phyloP scores from a whole-genome alignment of 2,888 invertebrate genomes.

The Plemyria rubiginata region DNA sequence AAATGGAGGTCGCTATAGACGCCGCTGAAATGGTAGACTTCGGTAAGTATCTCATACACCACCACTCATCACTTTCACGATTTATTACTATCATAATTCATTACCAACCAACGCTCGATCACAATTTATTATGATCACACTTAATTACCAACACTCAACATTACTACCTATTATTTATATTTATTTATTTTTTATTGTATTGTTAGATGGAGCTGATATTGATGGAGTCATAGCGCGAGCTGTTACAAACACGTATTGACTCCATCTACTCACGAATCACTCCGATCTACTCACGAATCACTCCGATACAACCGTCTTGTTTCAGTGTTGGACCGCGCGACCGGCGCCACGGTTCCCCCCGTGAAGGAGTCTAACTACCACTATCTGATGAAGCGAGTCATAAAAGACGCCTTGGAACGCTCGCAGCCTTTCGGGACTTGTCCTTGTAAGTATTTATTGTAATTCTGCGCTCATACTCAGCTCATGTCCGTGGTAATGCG shows the following conservation, averaged over 20 bases:
- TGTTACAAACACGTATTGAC: too few relatives aligned
- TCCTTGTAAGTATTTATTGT: conserved; percentile 50
- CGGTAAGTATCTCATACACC: conserved; percentile 41
- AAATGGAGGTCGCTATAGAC: conserved; percentile 54
- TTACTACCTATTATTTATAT: too few relatives aligned
- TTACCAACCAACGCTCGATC: background rate
- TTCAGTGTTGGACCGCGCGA: conserved; percentile 58
- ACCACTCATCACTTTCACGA: background rate
- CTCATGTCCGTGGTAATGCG: too few relatives aligned
- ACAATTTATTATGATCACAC: too few relatives aligned
- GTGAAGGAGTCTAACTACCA: conserved; percentile 42
- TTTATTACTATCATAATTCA: background rate
- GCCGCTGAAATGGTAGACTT: conserved; percentile 48
- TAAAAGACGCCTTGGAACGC: conserved; percentile 55
- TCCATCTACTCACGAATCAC: too few relatives aligned
- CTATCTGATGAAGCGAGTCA: conserved; percentile 48
- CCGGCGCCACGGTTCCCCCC: conserved; percentile 45
- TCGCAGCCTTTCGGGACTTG: conserved; percentile 37
- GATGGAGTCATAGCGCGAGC: too few relatives aligned
- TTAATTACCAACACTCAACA: too few relatives aligned
- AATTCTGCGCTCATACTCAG: too few relatives aligned
- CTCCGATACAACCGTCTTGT: background rate
- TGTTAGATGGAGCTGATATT: too few relatives aligned
- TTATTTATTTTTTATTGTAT: too few relatives aligned
- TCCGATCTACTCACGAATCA: too few relatives aligned